Evolutionary conservation across 2,888 invertebrate genomes (phyloP), one percentile per base, ranked within the genome.

Genomic region (Lochmaea capreae): DNA sequence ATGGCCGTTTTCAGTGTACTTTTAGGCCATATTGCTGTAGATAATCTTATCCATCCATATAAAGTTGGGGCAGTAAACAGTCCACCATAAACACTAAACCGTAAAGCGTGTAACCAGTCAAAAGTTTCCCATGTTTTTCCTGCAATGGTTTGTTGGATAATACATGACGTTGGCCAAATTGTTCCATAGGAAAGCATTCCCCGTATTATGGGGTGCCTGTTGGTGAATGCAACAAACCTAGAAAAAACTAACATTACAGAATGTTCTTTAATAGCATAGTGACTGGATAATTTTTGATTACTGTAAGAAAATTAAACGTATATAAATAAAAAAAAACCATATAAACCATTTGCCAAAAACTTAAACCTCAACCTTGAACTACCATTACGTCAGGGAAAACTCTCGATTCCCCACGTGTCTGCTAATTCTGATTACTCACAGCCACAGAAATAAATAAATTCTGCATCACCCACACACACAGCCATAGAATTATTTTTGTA

Each of bases 41-140:
- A 93, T 67, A 94, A 86, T 84, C 91, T 92, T 63, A 96, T 88
- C 95, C 95, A 95, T 71, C 90, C 90, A 83, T 94, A 95, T 0
- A 95, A 87, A 6, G 94, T 94, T 14, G 95, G 95, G 1, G 95
- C 95, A 22, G 94, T 94, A 86, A 93, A 94, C 65, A 93, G 90
- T 10, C 93, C 92, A n/a, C 95, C 95, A 86, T 93, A 95, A 66
- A 95, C 82, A 82, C 94, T 92, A 87, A 93, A 96, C 75, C 95
- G 89, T 52, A 92, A 86, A 78, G 92, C 91, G 83, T 93, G 90
- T 86, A 88, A 89, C 92, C 92, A 93, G 82, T 93, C 93, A 84
- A 90, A 92, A 88, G 89, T 88, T 89, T 92, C 90, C 86, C 89
- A 88, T 65, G 87, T 87, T 88, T 90, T 92, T 65, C 92, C 92